Conservation (phyloP, 2,797 vertebrate species). For the Cynodonichthys magdalenae region DNA sequence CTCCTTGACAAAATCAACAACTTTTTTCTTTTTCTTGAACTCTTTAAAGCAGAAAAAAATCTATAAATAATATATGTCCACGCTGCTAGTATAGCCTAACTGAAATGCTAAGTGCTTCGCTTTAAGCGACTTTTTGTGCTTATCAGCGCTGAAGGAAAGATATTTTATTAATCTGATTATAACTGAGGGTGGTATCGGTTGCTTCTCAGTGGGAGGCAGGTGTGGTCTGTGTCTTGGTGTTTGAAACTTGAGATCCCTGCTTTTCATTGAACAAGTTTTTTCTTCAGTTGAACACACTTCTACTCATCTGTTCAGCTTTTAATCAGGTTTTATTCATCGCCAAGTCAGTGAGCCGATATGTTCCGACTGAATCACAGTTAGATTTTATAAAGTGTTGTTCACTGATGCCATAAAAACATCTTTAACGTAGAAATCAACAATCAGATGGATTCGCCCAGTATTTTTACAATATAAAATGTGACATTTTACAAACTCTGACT, state of each 20-base stretch:
- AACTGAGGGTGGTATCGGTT: not conserved
- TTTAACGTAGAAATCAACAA: no score
- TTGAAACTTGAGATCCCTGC: not conserved
- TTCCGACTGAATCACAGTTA: not conserved
- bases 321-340: no score
- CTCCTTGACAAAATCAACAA: no score
- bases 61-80: no score
- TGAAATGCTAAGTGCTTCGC: no score
- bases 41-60: no score
- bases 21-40: no score
- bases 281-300: not conserved
- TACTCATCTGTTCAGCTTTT: not conserved
- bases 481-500: not conserved
- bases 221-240: not conserved
- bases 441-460: not conserved
- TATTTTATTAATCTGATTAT: no score
- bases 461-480: not conserved
- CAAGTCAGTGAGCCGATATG: no score
- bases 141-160: no score
- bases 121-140: no score
- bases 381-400: not conserved
- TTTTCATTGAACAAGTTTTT: not conserved
- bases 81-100: no score
- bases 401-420: not conserved
- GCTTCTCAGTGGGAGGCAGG: not conserved